Conservation (phyloP, 2,888 invertebrate species). For the Apoda limacodes region DNA sequence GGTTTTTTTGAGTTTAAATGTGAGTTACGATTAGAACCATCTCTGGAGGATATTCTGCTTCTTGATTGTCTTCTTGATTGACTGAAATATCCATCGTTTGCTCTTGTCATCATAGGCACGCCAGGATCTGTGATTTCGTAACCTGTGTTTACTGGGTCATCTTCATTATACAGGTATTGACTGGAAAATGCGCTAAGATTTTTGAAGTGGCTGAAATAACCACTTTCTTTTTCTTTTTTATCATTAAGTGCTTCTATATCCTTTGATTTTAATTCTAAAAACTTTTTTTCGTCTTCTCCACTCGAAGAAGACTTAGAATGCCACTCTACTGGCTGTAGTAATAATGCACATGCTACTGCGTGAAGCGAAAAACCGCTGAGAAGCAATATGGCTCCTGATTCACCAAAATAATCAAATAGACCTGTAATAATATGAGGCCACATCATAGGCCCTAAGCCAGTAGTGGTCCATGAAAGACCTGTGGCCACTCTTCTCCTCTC, state of each 20-base stretch:
- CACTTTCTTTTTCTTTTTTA: slow-evolving; percentile 40
- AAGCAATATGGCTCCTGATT: slow-evolving; percentile 74
- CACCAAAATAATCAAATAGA: slow-evolving; percentile 72
- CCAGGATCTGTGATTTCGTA: slow-evolving; percentile 76
- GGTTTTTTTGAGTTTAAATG: slow-evolving; percentile 56
- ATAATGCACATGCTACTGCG: slow-evolving; percentile 73
- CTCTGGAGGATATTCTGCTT: slow-evolving; percentile 49
- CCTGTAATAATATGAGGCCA: slow-evolving; percentile 78
- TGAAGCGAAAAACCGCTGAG: slow-evolving; percentile 77
- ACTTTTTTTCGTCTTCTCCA: slow-evolving; percentile 38
- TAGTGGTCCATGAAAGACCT: slow-evolving; percentile 77
- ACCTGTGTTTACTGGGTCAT: slow-evolving; percentile 71
- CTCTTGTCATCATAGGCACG: slow-evolving; percentile 74
- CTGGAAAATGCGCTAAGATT: slow-evolving; percentile 67
- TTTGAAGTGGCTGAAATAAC: slow-evolving; percentile 55
- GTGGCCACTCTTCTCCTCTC: slow-evolving; percentile 77
- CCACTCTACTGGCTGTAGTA: slow-evolving; percentile 82
- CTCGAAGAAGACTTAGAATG: slow-evolving; percentile 63
- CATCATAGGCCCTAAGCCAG: slow-evolving; percentile 78
- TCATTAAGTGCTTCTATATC: slow-evolving; percentile 16
- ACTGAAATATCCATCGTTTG: slow-evolving; percentile 74
- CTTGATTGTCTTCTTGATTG: slow-evolving; percentile 56
- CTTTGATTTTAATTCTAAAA: slow-evolving; percentile 23
- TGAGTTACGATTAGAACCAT: slow-evolving; percentile 54
- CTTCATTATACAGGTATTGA: slow-evolving; percentile 74